A percentile compares a stretch with the other conserved stretches of the same genome.
Conservation (phyloP, 2,888 invertebrate species). For the Horisme vitalbata region DNA sequence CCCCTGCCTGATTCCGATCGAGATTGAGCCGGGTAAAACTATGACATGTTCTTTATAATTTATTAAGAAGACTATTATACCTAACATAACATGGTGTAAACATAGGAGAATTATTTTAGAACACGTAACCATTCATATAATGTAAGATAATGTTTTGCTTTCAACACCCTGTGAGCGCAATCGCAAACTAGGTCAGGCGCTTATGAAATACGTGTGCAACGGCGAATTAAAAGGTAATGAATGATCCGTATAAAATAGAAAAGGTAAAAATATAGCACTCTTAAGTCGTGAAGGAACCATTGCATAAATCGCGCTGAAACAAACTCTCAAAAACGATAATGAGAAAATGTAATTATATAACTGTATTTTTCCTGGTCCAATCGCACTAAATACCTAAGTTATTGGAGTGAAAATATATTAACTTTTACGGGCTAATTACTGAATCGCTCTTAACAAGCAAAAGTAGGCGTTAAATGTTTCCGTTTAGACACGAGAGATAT, state of each 20-base stretch:
- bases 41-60: conserved; percentile 34
- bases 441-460: not conserved
- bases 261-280: conserved; percentile 4
- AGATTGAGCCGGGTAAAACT: conserved; percentile 35
- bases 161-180: conserved; percentile 44
- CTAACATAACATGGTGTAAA: conserved; percentile 17
- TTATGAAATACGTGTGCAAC: conserved; percentile 34
- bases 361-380: conserved; percentile 5
- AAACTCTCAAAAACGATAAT: conserved; percentile 19
- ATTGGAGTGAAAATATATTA: too few relatives aligned
- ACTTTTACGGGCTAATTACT: conserved; percentile 5
- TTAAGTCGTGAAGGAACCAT: conserved; percentile 31
- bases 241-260: conserved; percentile 31
- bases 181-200: conserved; percentile 54
- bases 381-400: too few relatives aligned
- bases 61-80: not conserved
- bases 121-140: conserved; percentile 25
- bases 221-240: conserved; percentile 27
- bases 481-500: conserved; percentile 18
- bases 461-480: conserved; percentile 5
- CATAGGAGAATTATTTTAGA: conserved; percentile 37
- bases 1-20: conserved; percentile 46
- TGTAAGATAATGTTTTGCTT: conserved; percentile 36
- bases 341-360: conserved; percentile 10
- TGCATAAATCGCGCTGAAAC: conserved; percentile 34